Base-by-base conservation (phyloP, 2,113 vertebrate species). In the Hyaena hyaena region DNA sequence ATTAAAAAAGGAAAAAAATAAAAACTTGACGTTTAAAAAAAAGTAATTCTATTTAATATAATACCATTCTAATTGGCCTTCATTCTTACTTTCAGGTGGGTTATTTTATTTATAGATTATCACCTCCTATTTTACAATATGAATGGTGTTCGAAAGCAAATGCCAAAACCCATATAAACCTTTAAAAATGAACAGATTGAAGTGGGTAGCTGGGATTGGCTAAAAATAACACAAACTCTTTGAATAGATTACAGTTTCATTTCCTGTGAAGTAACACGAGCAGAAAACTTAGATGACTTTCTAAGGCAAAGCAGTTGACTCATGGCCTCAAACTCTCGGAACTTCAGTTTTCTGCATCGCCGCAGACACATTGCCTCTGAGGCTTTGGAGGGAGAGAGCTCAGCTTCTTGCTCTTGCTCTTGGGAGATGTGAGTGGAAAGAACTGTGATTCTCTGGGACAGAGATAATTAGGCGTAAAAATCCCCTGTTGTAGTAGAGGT, bases 181-280 rank as follows among this genome's bases (percentile, higher is more conserved):
- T 92, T 97, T 77, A n/a, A 91, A 95, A 76, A 69, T 79, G 95
- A 95, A 96, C 94, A 97, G 94, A 98, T 96, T 97, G 96, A 92
- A 82, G 82, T 96, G 66, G 86, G 95, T 89, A 77, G 92, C 76
- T 95, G 76, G n/a, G 26, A 88, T 81, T 85, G 95, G 43, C 86
- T 93, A 96, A 97, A 95, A 91, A 97, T 95, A 82, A 93, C 63
- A 17, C 35, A 61, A 21, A 82, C 45, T 55, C 95, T 93, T 94
- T 81, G 94, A 93, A 93, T 74, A 97, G 79, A 79, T 85, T 95
- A 35, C 89, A 69, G 28, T 93, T 74, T 94, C n/a, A 35, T 93
- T 96, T 94, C 77, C 88, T 81, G 77, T 50, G 73, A 93, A 95
- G 10, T 66, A 69, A 19, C 28, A 77, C 16, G 48, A 94, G 61